A percentile compares a stretch with the other conserved stretches of the same genome.
Conservation (phyloP, 2,113 vertebrate species). For the Calypte anna region DNA sequence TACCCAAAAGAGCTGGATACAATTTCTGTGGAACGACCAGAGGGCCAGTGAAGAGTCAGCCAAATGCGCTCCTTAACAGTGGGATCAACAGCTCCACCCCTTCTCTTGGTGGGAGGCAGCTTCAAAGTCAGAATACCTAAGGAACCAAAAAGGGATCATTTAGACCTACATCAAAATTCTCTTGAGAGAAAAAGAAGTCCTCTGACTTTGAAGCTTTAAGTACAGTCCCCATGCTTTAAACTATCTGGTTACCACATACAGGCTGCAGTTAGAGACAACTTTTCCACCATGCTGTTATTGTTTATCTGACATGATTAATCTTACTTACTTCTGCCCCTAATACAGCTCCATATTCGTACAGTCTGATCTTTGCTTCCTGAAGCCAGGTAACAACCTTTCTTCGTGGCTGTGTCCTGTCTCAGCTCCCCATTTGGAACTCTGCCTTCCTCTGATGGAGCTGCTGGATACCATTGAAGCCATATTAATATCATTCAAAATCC, state of each 20-base stretch:
- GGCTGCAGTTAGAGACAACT: not conserved
- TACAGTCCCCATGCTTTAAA: not conserved
- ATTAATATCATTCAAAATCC: not conserved
- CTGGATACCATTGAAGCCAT: not conserved
- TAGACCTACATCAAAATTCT: not conserved
- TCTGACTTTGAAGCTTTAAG: not conserved
- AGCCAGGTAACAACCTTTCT: conserved; percentile 84
- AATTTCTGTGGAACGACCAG: conserved; percentile 77
- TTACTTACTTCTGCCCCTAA: conserved; percentile 85
- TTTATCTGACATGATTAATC: not conserved
- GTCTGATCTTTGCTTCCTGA: conserved; percentile 98
- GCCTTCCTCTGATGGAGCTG: conserved; percentile 56
- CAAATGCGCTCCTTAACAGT: conserved; percentile 92
- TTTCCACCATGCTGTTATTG: not conserved
- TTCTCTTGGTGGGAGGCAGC: conserved; percentile 89
- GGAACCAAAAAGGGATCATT: not conserved
- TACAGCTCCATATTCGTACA: conserved; percentile 89
- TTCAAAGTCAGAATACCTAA: conserved; percentile 88
- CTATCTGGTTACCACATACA: not conserved
- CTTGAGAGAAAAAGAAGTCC: not conserved
- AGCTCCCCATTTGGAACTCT: conserved; percentile 67
- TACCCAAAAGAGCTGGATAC: conserved; percentile 94
- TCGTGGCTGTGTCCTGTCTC: conserved; percentile 37
- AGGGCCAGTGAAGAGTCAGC: conserved; percentile 90
- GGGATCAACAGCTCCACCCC: conserved; percentile 84